Evolutionary conservation across 2,797 vertebrate species (phyloP), one percentile per base, ranked within the genome.

Genomic region (Enteromius anoplus): DNA sequence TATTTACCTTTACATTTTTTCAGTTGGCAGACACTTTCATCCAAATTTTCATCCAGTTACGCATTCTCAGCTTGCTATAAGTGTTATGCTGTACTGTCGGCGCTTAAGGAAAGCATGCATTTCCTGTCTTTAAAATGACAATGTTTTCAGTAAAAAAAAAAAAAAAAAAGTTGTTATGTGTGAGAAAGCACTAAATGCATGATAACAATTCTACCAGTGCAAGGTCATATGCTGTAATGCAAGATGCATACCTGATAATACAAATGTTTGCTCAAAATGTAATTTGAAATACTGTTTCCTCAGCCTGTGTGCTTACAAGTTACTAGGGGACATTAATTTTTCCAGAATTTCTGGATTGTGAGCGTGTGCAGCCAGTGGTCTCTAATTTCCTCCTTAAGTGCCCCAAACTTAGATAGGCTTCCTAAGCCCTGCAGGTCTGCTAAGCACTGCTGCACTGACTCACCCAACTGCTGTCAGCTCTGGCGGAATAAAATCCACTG

Each of bases 331-430:
- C 42, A 65, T 64, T 1, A 0, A 64, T 64, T 34, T 81, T 62
- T 72, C 4, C 37, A 47, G n/a, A 66, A 26, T 75, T 42, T 68
- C 40, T 42, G 55, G n/a, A 37, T 55, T 55, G n/a, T 42, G 23
- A 26, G 21, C 45, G 47, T 65, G 47, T 68, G 72, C 80, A 68
- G 32, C 11, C 60, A 75, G 60, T 82, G 71, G 71, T 55, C 47
- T 82, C 58, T 82, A 82, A 66, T 82, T 75, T 75, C n/a, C 32
- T 82, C 47, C 45, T 65, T 65, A 82, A 66, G 71, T 75, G 60
- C 60, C 60, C 71, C 80, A 66, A 82, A 75, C 34, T 21, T 62
- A 81, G 58, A 81, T 75, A 73, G 80, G 55, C 69, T 51, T 51
- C 26, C 42, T 81, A 73, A 73, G 80, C 71, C 71, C 23, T 66